Evolutionary conservation across 2,797 vertebrate genomes (phyloP).

Genomic region (Pseudocheirus occidentalis): DNA sequence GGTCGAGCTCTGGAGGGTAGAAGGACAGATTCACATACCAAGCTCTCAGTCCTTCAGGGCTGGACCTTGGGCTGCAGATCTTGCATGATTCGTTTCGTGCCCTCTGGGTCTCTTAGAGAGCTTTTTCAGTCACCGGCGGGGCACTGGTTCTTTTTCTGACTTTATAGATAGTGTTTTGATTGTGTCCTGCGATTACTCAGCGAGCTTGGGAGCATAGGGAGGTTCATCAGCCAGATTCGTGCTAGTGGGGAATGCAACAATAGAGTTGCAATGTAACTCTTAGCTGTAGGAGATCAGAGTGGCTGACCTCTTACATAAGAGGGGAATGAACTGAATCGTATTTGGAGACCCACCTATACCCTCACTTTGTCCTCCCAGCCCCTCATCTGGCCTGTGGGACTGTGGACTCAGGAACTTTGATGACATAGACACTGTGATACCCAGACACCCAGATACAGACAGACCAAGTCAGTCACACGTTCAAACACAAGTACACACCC

Average conservation of each 20-base stretch:
- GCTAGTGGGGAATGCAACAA: neutral
- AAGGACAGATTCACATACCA: neutral
- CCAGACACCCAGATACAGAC: neutral
- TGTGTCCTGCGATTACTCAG: neutral
- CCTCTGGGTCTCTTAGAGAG: neutral
- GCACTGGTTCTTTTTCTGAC: neutral
- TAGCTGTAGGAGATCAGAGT: neutral
- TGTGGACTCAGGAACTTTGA: neutral
- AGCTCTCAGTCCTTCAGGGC: neutral
- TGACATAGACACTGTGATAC: neutral
- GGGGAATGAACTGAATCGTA: neutral
- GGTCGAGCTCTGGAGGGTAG: neutral
- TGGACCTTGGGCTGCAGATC: neutral
- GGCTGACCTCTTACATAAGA: neutral
- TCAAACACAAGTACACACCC: neutral
- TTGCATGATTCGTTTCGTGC: neutral
- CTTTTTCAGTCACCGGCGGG: neutral
- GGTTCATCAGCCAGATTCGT: neutral
- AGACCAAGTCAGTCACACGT: neutral
- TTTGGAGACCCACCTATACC: neutral
- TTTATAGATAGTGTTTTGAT: neutral
- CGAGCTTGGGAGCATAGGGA: neutral
- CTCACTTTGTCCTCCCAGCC: neutral
- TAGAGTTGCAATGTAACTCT: neutral
- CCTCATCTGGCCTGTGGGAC: neutral